phyloP scores from a whole-genome alignment of 2,113 vertebrate genomes.

The Salminus brasiliensis region DNA sequence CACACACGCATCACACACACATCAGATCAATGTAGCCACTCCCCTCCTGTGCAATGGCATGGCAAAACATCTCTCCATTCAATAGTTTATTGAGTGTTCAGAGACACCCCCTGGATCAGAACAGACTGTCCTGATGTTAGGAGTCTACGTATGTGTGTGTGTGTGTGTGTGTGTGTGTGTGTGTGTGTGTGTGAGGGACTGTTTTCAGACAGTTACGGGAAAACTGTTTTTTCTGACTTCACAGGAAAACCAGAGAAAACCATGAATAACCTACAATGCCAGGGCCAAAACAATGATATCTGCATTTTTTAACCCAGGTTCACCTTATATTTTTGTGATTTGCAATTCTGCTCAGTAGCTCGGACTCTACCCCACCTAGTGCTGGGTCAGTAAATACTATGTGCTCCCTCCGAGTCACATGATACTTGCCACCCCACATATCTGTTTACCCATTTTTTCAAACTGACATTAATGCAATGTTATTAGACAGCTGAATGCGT shows the following conservation, averaged over 20 bases:
- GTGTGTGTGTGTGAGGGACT: not conserved
- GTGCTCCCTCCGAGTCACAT: too few relatives aligned
- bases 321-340: too few relatives aligned
- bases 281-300: too few relatives aligned
- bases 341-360: too few relatives aligned
- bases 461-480: too few relatives aligned
- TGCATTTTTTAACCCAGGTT: too few relatives aligned
- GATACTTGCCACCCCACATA: too few relatives aligned
- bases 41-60: slow-evolving; percentile 45
- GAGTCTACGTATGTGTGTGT: slow-evolving; percentile 1
- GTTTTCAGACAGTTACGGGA: not conserved
- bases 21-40: slow-evolving; percentile 60
- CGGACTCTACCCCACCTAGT: too few relatives aligned
- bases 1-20: not conserved
- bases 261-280: too few relatives aligned
- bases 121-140: slow-evolving; percentile 30
- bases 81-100: slow-evolving; percentile 69
- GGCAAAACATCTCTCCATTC: slow-evolving; percentile 44
- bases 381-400: too few relatives aligned
- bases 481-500: too few relatives aligned
- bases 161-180: not conserved
- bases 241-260: not conserved
- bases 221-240: not conserved
- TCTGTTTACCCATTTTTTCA: too few relatives aligned
- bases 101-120: slow-evolving; percentile 46